Percentiles rank a stretch among this genome's conserved stretches.
These are phyloP conservation scores for Gadopsis bispinosus DNA, from an alignment of 2,797 vertebrate genomes.

Conservation along the genomic window DNA sequence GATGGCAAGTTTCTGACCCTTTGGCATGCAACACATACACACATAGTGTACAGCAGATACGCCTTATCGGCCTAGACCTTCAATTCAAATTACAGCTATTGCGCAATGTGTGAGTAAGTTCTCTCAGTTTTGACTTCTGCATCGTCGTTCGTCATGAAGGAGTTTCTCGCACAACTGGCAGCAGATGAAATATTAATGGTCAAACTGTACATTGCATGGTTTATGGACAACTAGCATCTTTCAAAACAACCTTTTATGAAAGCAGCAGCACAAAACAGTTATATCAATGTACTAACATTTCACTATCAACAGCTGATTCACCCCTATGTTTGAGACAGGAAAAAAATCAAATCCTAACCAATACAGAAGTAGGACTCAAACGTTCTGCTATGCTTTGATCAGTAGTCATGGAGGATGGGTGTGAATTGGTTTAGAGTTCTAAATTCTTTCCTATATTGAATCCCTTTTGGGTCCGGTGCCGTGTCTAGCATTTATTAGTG, in stretches of 20 bases:
- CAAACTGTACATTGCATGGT: slow-evolving; percentile 9
- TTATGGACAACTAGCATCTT: neutral
- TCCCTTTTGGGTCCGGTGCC: neutral
- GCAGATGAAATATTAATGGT: slow-evolving; percentile 43
- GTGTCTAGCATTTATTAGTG: slow-evolving; percentile 14
- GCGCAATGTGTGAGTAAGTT: neutral
- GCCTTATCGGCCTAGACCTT: neutral
- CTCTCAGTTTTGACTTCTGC: neutral
- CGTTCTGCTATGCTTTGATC: neutral
- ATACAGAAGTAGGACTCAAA: neutral
- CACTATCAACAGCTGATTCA: neutral
- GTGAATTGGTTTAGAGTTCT: slow-evolving; percentile 15
- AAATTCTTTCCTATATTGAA: neutral
- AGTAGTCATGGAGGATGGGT: neutral
- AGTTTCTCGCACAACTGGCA: neutral
- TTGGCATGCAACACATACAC: neutral
- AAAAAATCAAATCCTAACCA: neutral
- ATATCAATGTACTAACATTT: slow-evolving; percentile 1
- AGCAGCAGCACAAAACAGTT: neutral
- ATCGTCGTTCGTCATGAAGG: neutral
- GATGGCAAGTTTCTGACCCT: slow-evolving; percentile 30
- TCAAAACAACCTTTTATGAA: slow-evolving; percentile 12
- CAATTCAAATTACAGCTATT: neutral
- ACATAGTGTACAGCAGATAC: neutral
- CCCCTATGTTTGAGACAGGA: neutral